Evolutionary conservation across 2,888 invertebrate genomes (phyloP), one percentile per base, ranked within the genome.

Genomic region (Agrenia bidenticulata): DNA sequence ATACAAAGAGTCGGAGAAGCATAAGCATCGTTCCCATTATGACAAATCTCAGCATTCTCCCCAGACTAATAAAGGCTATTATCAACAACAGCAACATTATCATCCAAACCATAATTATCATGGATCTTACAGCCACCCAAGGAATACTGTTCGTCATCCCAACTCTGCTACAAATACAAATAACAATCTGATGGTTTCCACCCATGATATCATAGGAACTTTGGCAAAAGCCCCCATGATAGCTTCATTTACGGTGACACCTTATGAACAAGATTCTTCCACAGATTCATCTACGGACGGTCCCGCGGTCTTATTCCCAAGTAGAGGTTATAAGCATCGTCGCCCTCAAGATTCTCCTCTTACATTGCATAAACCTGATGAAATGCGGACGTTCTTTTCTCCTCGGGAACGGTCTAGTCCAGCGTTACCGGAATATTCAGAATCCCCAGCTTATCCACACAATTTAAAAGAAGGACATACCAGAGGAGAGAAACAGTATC

Each of bases 371-470:
- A 60, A 58, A 26, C 66, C 66, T 9, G 49, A 58, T 42, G 70
- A 73, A 67, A 67, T 73, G 64, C 69, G 65, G 64, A 57, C 69
- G 19, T 73, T 67, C 56, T 69, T 60, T 59, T 69, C 70, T 41
- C 68, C 69, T 37, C 26, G 70, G 50, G 63, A 73, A 50, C 37
- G 73, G 21, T 17, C 41, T 45, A 4, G 32, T 4, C 32, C 32
- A 32, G 24, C 24, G 32, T 32, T 11, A 32, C 11, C 32, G 4
- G 32, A 32, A 4, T 32, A 32, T 32, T 32, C 32, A 4, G 32
- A 32, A 32, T 7, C 32, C 5, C 5, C 32, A 32, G 11, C 4
- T 11, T 11, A 32, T 11, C 32, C 32, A 32, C 11, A 7, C 32
- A 32, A 32, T 32, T 32, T n/a, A n/a, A 32, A 32, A 32, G 5